Base-by-base conservation (phyloP, 2,888 invertebrate species). In the Maniola hyperantus region DNA sequence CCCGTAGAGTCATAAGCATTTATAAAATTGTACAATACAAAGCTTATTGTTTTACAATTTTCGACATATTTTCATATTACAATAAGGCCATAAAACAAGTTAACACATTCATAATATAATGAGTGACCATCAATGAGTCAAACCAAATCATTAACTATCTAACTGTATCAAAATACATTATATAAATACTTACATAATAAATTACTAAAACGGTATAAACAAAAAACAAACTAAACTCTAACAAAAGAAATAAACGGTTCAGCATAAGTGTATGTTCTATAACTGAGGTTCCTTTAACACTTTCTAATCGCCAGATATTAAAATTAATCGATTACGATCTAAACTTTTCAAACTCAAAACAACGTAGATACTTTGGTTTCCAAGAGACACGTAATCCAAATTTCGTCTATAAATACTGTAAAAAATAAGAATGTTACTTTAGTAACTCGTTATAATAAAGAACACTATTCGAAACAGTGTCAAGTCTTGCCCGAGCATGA, bases 31-130 rank as follows among this genome's bases (percentile, higher is more conserved):
- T 65, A 67, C 67, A 51, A 59, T 44, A 66, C 57, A 61, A 65
- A 61, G 57, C 65, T 66, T 64, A 59, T 60, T 71, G 50, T 63
- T 67, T 54, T 65, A 66, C 61, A 68, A 70, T 44, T 62, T 64
- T 67, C 65, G 67, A 65, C 57, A 68, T 26, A 26, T 26, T 50
- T 60, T 81, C 76, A 71, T 78, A 78, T 77, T 78, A 82, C 82
- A 82, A 81, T 83, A 85, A 87, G 83, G 84, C 83, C 83, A 81
- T 86, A 87, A 86, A 87, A 82, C 77, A 85, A 87, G 80, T 78
- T 78, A 80, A 82, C 77, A 81, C 76, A 73, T 70, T 71, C 72
- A 72, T 73, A 15, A 13, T 48, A 71, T 76, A 76, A 73, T 69
- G 72, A 74, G 64, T 72, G 73, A 74, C 70, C 72, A 70, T 69